phyloP scores from a whole-genome alignment of 2,797 vertebrate species.

The Gadopsis bispinosus region DNA sequence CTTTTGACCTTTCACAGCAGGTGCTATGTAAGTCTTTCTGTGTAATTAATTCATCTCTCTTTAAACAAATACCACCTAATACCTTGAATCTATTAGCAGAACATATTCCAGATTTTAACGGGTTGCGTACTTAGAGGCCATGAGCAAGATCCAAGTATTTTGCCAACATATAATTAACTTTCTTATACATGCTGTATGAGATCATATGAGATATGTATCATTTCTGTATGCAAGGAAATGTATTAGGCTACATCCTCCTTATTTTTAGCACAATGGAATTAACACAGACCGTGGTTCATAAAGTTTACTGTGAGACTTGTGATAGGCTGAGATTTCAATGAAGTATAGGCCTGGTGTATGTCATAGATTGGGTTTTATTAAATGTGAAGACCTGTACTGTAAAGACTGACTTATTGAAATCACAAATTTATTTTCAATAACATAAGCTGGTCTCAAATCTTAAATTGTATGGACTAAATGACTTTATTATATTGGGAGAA shows the following conservation, averaged over 20 bases:
- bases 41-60: slow-evolving; percentile 55
- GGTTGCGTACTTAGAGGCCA: slow-evolving; percentile 21
- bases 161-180: slow-evolving; percentile 65
- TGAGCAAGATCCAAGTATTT: slow-evolving; percentile 45
- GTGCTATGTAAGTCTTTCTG: slow-evolving; percentile 37
- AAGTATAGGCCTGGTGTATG: not conserved
- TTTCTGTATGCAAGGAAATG: slow-evolving; percentile 29
- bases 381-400: slow-evolving; percentile 6
- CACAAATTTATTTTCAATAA: slow-evolving; percentile 27
- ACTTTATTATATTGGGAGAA: slow-evolving; percentile 11
- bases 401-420: slow-evolving; percentile 11
- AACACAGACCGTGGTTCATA: slow-evolving; percentile 42
- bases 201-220: slow-evolving; percentile 28
- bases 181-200: slow-evolving; percentile 34
- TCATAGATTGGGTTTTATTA: slow-evolving; percentile 20
- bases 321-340: slow-evolving; percentile 16
- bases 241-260: slow-evolving; percentile 1
- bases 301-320: slow-evolving; percentile 27
- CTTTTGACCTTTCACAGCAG: slow-evolving; percentile 67
- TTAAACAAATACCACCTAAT: slow-evolving; percentile 61
- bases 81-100: slow-evolving; percentile 58
- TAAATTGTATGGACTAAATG: slow-evolving; percentile 5
- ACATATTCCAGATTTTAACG: slow-evolving; percentile 54
- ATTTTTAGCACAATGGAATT: slow-evolving; percentile 28
- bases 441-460: slow-evolving; percentile 12